Evolutionary conservation across 2,888 invertebrate genomes (phyloP), one percentile per base, ranked within the genome.

Genomic region (Amphimallon solstitiale): DNA sequence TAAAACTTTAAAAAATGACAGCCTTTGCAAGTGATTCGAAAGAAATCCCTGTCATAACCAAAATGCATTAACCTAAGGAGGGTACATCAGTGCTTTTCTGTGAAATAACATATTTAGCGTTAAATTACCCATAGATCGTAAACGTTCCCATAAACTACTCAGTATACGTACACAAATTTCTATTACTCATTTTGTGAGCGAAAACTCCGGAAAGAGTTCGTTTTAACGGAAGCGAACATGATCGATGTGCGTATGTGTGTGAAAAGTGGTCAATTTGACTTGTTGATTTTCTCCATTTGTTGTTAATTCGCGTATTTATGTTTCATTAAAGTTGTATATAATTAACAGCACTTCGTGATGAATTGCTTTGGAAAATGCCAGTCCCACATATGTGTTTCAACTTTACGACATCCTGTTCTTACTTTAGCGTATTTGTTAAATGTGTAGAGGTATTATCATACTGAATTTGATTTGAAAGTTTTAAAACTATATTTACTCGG

Each of bases 231-330:
- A 21, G 23, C 37, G 19, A 19, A 14, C 54, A 14, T 23, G 54
- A 54, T 52, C 52, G 38, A 52, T 51, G 29, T 51, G 14, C 6
- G 52, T 37, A 5, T 23, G 5, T 23, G 23, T 23, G 23, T 23
- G 23, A n/a, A 15, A 52, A 56, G 23, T 40, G 14, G 15, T 6
- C 29, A 56, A 56, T 23, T 56, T 56, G 40, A 43, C 54, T 40
- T 56, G 54, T 56, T 56, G 40, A 56, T 40, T 56, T 56, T 21
- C 43, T 43, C 21, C 14, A 56, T 56, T 56, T 43, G 56, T 40
- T 14, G 43, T 43, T 43, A 40, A 56, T 43, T 51, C 17, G 35
- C 35, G n/a, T 52, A 52, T 52, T 52, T 52, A 17, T 37, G 37
- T 37, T 35, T 52, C 19, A 52, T 52, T 52, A 37, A 38, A 21